These are phyloP conservation scores for Aphelenchoides fujianensis DNA, from an alignment of 1,140 invertebrate genomes.

Conservation along the genomic window DNA sequence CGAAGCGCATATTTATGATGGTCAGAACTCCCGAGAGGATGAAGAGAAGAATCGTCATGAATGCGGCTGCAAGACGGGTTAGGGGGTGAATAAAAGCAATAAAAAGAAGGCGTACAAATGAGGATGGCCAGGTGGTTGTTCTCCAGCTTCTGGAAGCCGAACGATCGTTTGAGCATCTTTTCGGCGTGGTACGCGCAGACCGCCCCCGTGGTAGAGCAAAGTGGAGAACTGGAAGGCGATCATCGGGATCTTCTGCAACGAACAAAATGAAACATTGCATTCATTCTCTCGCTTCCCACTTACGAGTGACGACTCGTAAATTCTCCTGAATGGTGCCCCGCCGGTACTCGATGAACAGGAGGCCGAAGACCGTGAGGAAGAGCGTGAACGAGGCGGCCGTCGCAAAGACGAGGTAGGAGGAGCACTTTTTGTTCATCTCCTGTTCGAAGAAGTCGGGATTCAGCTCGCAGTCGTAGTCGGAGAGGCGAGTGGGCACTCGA, in stretches of 20 bases:
- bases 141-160: conserved; percentile 19
- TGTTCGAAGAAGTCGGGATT: background rate
- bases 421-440: background rate
- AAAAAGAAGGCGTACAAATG: no score
- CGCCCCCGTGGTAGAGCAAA: background rate
- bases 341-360: conserved; percentile 10
- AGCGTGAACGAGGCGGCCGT: conserved; percentile 11
- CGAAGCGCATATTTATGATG: conserved; percentile 15
- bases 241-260: background rate
- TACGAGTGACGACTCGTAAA: conserved; percentile 7
- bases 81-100: background rate
- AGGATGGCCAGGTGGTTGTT: conserved; percentile 19
- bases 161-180: conserved; percentile 6
- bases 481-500: no score
- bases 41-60: conserved; percentile 6
- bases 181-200: conserved; percentile 6
- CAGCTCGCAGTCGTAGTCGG: background rate
- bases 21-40: background rate
- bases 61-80: background rate
- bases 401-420: conserved; percentile 4
- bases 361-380: background rate
- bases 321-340: conserved; percentile 18
- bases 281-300: background rate
- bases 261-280: background rate
- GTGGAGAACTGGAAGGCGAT: conserved; percentile 4